Evolutionary conservation across 2,113 vertebrate species (phyloP), one percentile per base, ranked within the genome.

Genomic region (Cottus gobio): DNA sequence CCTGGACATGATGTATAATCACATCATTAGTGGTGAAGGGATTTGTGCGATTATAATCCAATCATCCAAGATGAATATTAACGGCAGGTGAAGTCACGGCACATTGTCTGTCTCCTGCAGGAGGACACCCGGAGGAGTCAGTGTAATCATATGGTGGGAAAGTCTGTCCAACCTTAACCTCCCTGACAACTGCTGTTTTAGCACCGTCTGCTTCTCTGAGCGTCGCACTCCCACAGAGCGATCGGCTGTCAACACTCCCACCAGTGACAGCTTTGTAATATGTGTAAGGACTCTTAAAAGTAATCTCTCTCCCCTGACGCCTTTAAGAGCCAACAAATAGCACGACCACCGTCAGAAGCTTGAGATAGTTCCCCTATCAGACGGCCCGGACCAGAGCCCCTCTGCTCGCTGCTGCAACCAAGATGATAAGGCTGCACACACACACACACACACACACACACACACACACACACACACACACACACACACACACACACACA

Each of bases 241-340:
- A 80, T 89, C 86, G 69, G 82, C 75, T 82, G 80, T 91, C 88
- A 83, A 66, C 89, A 50, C 77, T 46, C n/a, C 74, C 12, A 22
- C 66, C 71, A 54, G 60, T 70, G 80, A 85, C 86, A 61, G 76
- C 83, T 84, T 26, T 71, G 71, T 77, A 77, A 92, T 68, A 76
- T 64, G 75, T 83, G 84, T 71, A 75, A 91, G 64, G 42, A 54
- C 81, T 86, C 73, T 89, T 88, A 75, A 85, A 83, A 39, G 78
- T 78, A 89, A 83, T 86, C 82, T 83, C 71, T 61, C 39, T 71
- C 57, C 5, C 37, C 75, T 3, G 61, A 75, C 66, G 26, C 80
- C 61, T 63, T 60, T 31, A 15, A 78, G 75, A 85, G 71, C 75
- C 77, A 60, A 80, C 86, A 71, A 89, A 79, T 28, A 87, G 78